Percentiles rank a stretch among this genome's conserved stretches.
phyloP scores from a whole-genome alignment of 2,113 vertebrate genomes.

The Sula dactylatra region DNA sequence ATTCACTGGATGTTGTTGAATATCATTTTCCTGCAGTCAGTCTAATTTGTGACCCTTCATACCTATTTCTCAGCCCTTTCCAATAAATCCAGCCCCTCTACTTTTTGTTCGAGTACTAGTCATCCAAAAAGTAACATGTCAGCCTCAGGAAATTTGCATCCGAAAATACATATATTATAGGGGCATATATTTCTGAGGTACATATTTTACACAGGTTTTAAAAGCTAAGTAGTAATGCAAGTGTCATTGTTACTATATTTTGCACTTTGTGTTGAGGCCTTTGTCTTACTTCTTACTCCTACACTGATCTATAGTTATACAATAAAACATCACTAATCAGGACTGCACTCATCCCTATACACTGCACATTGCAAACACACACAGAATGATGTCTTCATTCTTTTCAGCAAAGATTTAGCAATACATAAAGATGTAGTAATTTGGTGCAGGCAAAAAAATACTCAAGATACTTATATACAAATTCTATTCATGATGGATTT shows the following conservation, averaged over 20 bases:
- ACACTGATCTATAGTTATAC: not conserved
- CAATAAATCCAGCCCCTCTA: not conserved
- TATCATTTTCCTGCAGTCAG: not conserved
- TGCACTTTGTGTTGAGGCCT: not conserved
- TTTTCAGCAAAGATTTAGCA: not conserved
- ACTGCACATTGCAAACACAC: not conserved
- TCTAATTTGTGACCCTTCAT: not conserved
- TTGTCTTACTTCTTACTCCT: not conserved
- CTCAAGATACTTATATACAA: not conserved
- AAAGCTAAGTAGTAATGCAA: not conserved
- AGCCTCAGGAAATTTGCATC: not conserved
- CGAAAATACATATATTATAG: not conserved
- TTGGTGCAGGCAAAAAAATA: not conserved
- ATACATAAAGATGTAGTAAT: not conserved
- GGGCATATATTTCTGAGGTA: not conserved
- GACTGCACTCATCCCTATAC: not conserved
- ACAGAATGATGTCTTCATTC: not conserved
- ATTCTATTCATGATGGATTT: not conserved
- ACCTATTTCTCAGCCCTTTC: not conserved
- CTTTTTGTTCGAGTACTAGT: not conserved
- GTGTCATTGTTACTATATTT: not conserved
- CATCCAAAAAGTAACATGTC: not conserved
- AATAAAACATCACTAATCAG: not conserved
- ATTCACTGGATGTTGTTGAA: constrained; percentile 24
- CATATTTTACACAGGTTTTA: not conserved